Conservation (phyloP, 2,888 invertebrate species). For the Ypsolopha scabrella region DNA sequence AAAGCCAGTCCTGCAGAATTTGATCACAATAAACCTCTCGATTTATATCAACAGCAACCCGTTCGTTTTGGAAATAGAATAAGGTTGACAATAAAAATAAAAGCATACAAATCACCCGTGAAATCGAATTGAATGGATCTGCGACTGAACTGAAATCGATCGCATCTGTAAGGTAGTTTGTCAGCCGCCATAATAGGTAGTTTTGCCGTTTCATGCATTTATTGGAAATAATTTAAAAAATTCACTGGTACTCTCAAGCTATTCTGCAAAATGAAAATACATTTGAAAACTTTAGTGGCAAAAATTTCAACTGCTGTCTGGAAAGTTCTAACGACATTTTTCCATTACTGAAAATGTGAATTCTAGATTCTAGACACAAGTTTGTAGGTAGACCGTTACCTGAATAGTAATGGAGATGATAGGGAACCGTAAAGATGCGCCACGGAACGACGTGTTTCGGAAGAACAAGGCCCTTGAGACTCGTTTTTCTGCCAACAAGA, state of each 20-base stretch:
- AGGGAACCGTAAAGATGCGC: constrained; percentile 31
- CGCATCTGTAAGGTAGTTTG: not conserved
- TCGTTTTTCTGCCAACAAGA: constrained; percentile 48
- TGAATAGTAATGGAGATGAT: not conserved
- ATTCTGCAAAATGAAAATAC: too few species aligned
- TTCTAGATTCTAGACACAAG: too few species aligned
- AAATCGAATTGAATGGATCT: constrained; percentile 55
- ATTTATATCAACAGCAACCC: not conserved
- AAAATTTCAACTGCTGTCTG: constrained; percentile 14
- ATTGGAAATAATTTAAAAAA: too few species aligned
- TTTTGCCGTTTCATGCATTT: not conserved
- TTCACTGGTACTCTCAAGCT: too few species aligned
- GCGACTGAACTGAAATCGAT: constrained; percentile 25
- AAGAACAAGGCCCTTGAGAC: constrained; percentile 38
- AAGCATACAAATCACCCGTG: constrained; percentile 64
- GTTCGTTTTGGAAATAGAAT: constrained; percentile 37
- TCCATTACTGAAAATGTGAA: not conserved
- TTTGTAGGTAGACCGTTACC: too few species aligned
- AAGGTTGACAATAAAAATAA: constrained; percentile 29
- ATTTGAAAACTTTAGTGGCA: too few species aligned
- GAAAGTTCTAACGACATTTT: constrained; percentile 38
- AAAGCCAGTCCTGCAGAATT: not conserved
- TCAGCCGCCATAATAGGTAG: not conserved
- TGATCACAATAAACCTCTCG: not conserved
- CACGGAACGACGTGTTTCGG: constrained; percentile 50